Base-by-base conservation (phyloP, 2,113 vertebrate species). In the Leiothrix lutea region DNA sequence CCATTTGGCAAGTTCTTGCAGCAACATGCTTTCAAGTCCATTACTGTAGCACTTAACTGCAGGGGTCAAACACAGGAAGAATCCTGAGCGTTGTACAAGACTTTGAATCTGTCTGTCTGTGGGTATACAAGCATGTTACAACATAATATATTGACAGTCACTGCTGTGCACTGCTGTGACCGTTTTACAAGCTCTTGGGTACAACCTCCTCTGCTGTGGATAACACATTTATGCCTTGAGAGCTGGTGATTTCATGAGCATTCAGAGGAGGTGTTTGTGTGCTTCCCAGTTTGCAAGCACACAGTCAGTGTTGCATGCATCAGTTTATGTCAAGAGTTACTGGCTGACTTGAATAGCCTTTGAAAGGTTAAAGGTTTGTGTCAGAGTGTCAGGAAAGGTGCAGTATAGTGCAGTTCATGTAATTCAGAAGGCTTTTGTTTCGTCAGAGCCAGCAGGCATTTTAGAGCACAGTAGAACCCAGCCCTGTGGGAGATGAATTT, bases 281-380 rank as follows among this genome's bases (percentile, higher is more conserved):
- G 33, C 57, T 79, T 24, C 18, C 23, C 57, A 25, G 38, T 36
- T 65, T 48, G 38, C 44, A 58, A 61, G 45, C 12, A 2, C 18
- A n/a, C 1, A 3, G 25, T 5, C 26, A 31, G 28, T 1, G 0
- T 12, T 62, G 8, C 8, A 1, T 44, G 51, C 31, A 61, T 45
- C 56, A 14, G 0, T 47, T 78, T 47, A 12, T 44, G 48, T 33
- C n/a, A 36, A 33, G 17, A 16, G 5, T 5, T 2, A 2, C 48
- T 45, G 22, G 14, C 28, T 51, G 38, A 36, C n/a, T 85, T 54
- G 25, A 54, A 17, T 4, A 33, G 11, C n/a, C 20, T 70, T 61
- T 50, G 42, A 26, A 78, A 85, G 9, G 38, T 64, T 80, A 50
- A 80, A 58, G 0, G 1, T 60, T 69, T 8, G 1, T 17, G 31